Evolutionary conservation across 2,113 vertebrate genomes (phyloP), one percentile per base, ranked within the genome.

Genomic region (Microtus montanus): DNA sequence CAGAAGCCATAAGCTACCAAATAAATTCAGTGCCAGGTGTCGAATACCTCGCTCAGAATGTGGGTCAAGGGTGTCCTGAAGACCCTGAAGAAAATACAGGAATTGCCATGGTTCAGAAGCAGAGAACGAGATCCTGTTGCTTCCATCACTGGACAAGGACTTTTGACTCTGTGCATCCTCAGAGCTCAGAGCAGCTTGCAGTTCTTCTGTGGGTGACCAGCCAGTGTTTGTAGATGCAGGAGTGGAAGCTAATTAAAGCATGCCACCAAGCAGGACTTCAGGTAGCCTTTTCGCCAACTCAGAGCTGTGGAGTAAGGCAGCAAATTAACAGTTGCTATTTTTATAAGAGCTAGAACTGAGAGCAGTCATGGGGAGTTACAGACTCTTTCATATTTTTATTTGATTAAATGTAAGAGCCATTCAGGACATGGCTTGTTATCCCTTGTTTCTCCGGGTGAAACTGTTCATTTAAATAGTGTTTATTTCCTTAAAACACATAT

Each of bases 241-340:
- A 71, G 66, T 38, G 33, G 63, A 93, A 77, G 80, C 88, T 91
- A 73, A 68, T 93, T 63, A 92, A 93, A 92, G 75, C 15, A 6
- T 92, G 78, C 93, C 20, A 58, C 28, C 87, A 52, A 44, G 47
- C 47, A 47, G 73, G 66, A 58, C 54, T 70, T 89, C 20, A 92
- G 13, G 89, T 70, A 41, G 11, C 77, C 49, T 80, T 92, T 49
- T 78, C 90, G 68, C 77, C 61, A 85, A 88, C 84, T 52, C 0
- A 1, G 87, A 90, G 44, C 61, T 73, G 22, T 71, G 38, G 95
- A 58, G 26, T 91, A 82, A 92, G 61, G 47, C 30, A 88, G 26
- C 93, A 94, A 90, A 86, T 89, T 88, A 94, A 90, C 58, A 85
- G 82, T 71, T 95, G 82, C 90, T 96, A 58, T 95, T 95, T 97